A percentile compares a stretch with the other conserved stretches of the same genome.
phyloP scores from a whole-genome alignment of 2,113 vertebrate genomes.

The Labrus mixtus region DNA sequence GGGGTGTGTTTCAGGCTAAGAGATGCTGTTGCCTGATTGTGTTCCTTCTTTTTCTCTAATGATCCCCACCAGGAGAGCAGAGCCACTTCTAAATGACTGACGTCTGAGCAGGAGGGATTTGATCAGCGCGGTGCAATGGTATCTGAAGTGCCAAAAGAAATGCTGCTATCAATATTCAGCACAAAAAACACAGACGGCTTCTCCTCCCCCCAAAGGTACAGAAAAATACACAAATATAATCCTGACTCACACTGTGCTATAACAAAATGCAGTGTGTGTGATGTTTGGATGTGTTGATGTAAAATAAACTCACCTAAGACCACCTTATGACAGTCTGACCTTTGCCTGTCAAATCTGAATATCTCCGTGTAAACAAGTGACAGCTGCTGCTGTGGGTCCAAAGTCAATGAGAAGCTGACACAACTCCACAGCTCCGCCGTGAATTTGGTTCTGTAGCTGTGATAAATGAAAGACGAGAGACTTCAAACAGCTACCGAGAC shows the following conservation, averaged over 20 bases:
- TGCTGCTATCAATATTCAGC: conserved; percentile 46
- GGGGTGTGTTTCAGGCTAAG: conserved; percentile 18
- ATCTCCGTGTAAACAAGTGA: conserved; percentile 44
- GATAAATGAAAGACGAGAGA: not conserved
- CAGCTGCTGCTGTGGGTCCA: conserved; percentile 35
- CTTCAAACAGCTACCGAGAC: not conserved
- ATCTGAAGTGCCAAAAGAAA: conserved; percentile 41
- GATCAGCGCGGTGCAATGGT: conserved; percentile 51
- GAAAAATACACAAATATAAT: conserved; percentile 41
- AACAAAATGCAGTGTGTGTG: conserved; percentile 29
- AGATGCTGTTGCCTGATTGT: conserved; percentile 32
- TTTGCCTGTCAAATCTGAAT: conserved; percentile 44
- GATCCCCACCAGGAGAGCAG: conserved; percentile 62
- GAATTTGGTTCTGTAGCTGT: not conserved
- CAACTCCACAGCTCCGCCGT: not conserved
- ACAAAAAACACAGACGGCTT: conserved; percentile 34
- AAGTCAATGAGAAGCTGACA: conserved; percentile 29
- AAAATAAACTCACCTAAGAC: conserved; percentile 31
- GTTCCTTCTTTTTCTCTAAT: conserved; percentile 55
- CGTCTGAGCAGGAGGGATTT: conserved; percentile 61
- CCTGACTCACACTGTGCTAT: conserved; percentile 25
- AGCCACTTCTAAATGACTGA: conserved; percentile 49
- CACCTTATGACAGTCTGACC: conserved; percentile 37
- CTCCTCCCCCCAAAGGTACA: conserved; percentile 22
- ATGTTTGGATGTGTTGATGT: conserved; percentile 30